Evolutionary conservation across 2,797 vertebrate species (phyloP).

Genomic region (Chiroxiphia lanceolata): DNA sequence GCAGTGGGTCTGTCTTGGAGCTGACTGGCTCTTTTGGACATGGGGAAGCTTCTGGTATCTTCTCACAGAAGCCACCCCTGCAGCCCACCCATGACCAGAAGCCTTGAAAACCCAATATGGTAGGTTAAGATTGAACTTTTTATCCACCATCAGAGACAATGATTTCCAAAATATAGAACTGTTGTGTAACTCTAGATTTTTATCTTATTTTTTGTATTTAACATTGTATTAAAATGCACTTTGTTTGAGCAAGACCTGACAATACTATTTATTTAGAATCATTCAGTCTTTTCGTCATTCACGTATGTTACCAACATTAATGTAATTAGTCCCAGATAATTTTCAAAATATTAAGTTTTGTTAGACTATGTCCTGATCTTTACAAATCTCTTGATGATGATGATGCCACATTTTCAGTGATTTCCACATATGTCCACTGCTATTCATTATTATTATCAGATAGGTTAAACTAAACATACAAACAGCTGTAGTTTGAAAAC

Average conservation of each 20-base stretch:
- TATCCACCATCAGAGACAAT: not conserved
- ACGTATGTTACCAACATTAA: not conserved
- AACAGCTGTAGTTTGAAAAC: not conserved
- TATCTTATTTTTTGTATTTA: not conserved
- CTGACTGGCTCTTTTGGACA: not conserved
- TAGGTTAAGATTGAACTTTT: not conserved
- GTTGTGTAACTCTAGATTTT: not conserved
- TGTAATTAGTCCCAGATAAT: not conserved
- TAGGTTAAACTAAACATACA: not conserved
- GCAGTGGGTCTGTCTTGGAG: accelerated
- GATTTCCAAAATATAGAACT: not conserved
- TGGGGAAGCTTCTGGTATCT: not conserved
- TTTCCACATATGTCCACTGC: not conserved
- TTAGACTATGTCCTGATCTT: not conserved
- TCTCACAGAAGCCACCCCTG: not conserved
- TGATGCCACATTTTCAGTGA: not conserved
- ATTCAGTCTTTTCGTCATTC: not conserved
- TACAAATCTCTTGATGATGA: not conserved
- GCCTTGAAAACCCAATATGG: not conserved
- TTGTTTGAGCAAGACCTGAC: not conserved
- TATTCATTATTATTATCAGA: not conserved
- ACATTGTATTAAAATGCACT: not conserved
- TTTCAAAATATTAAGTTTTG: not conserved
- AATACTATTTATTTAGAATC: not conserved
- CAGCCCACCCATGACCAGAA: not conserved